Evolutionary conservation across 1,140 invertebrate genomes (phyloP).

Genomic region (Aphaenogaster ashmeadi): DNA sequence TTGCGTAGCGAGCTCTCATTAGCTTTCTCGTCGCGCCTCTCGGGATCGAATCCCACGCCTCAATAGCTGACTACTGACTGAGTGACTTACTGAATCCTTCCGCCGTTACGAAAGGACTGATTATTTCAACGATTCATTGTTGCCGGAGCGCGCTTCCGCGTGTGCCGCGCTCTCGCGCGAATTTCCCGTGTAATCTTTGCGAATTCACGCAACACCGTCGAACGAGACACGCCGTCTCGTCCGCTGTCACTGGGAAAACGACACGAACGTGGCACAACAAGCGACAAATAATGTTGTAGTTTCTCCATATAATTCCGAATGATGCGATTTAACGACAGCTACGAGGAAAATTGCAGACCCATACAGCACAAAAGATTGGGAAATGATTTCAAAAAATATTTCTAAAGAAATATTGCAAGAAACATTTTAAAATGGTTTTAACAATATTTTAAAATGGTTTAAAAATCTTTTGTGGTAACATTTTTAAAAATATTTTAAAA

Average conservation of each 20-base stretch:
- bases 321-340: background rate
- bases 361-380: no score
- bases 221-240: constrained; percentile 6
- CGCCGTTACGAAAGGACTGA: constrained; percentile 76
- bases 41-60: constrained; percentile 74
- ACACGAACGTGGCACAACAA: constrained; percentile 15
- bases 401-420: no score
- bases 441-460: no score
- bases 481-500: no score
- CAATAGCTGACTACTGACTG: constrained; percentile 74
- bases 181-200: constrained; percentile 32
- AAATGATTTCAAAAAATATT: no score
- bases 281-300: constrained; percentile 31
- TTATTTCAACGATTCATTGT: constrained; percentile 78
- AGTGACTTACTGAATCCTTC: constrained; percentile 70
- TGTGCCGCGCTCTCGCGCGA: constrained; percentile 27
- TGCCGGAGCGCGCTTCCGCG: constrained; percentile 70
- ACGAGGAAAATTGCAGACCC: no score
- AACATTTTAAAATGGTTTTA: no score
- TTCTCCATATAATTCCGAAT: constrained; percentile 32
- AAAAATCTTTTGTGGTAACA: no score
- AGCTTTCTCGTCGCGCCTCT: constrained; percentile 61
- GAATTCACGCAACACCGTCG: constrained; percentile 21
- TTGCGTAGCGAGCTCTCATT: constrained; percentile 71
- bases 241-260: background rate